Evolutionary conservation across 1,140 invertebrate genomes (phyloP), one percentile per base, ranked within the genome.

Genomic region (Globodera ellingtonae): DNA sequence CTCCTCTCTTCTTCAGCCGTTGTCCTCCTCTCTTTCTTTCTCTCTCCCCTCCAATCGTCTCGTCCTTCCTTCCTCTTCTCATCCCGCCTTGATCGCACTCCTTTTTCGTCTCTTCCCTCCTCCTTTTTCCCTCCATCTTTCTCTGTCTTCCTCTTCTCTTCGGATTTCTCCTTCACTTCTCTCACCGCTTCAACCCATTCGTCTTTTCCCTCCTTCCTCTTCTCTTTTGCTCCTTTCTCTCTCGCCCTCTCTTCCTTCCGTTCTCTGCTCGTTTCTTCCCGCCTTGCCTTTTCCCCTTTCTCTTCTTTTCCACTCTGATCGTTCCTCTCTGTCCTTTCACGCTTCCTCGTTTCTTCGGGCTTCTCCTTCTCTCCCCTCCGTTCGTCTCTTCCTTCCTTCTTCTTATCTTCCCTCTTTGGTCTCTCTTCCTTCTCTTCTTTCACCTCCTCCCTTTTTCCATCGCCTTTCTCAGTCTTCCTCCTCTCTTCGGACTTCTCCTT

Each of bases 21-120:
- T 21, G 76, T 75, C 35, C 47, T 67, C 7, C 75, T 62, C 3
- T 50, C 7, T 24, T 48, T 79, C 73, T 79, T 79, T 21, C 78
- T 75, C 56, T 67, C 21, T 18, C 48, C 59, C n/a, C 65, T 69
- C 44, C 35, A 44, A 47, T 80, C 35, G 46, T 80, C 62, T 24
- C 5, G 44, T 47, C 6, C 44, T 47, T 48, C 50, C 46, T 50
- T 46, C 46, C 6, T 78, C 24, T 79, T 74, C 72, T 78, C 59
- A 13, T 80, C 50, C 47, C 65, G 15, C 72, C 75, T 35, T 35
- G 65, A 9, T 79, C 21, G n/a, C 52, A 6, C 7, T 77, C 70
- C 50, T 47, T 69, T 44, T 10, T 21, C 46, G 9, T 35, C 70
- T 79, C 71, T 21, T 79, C 59, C 56, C 72, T 52, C 47, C 62